These are phyloP conservation scores for Pteronura brasiliensis DNA, from an alignment of 2,113 vertebrate genomes.

Conservation along the genomic window DNA sequence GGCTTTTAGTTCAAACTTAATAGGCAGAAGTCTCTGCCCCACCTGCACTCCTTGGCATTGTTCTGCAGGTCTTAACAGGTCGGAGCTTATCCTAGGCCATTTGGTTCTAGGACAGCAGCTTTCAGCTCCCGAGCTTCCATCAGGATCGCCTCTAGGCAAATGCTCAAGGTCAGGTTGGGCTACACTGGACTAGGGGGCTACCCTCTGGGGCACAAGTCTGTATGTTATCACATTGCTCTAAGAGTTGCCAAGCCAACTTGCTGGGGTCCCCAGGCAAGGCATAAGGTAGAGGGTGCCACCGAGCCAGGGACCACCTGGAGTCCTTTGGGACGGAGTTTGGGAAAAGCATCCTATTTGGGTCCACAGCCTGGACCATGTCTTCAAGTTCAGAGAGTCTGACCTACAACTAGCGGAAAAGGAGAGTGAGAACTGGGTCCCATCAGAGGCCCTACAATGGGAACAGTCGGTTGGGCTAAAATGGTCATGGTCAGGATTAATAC, in stretches of 20 bases:
- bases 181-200: background rate
- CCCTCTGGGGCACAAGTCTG: background rate
- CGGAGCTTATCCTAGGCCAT: background rate
- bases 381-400: conserved; percentile 17
- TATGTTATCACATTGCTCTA: background rate
- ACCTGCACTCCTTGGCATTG: background rate
- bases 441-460: background rate
- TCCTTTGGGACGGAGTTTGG: background rate
- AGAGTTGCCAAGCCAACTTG: background rate
- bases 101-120: background rate
- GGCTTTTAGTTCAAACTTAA: background rate
- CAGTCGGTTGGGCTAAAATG: background rate
- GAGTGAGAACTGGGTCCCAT: background rate
- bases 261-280: background rate
- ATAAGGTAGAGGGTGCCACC: background rate
- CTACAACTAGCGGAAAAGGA: background rate
- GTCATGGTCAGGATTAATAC: background rate
- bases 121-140: background rate
- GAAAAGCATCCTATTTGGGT: background rate
- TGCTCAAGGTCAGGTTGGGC: background rate
- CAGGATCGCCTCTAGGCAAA: background rate
- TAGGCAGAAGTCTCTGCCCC: background rate
- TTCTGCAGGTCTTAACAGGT: background rate
- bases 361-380: background rate
- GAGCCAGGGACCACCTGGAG: background rate